Base-by-base conservation (phyloP, 2,888 invertebrate genomes). In the Lasioglossum pauxillum region DNA sequence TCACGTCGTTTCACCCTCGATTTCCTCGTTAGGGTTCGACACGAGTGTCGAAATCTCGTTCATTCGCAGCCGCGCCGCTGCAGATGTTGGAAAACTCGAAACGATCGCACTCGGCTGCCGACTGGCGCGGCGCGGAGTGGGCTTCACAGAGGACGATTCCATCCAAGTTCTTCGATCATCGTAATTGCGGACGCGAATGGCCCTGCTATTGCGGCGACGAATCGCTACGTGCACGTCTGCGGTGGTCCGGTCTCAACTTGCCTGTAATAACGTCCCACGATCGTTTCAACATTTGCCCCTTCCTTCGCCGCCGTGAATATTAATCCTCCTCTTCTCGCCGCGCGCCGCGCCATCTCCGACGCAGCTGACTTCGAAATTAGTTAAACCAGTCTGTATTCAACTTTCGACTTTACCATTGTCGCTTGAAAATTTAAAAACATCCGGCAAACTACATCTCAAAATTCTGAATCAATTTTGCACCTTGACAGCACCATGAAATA, bases 91-190 rank as follows among this genome's bases (percentile, higher is more conserved):
- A 89, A 89, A 89, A 88, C 88, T 90, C 80, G 84, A 85, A 85
- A 86, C 88, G 84, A 82, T 88, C 86, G 82, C 71, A n/a, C 82
- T 57, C 57, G 81, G 80, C 84, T 82, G 83, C 57, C 71, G 72
- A 78, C 85, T 78, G 83, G 81, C 31, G 31, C 31, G 31, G 31
- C 31, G 2, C 31, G 31, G 31, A 85, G 19, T 27, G 27, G 27
- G 16, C 14, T 31, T 14, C 31, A 2, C 31, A 27, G 16, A 64
- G 19, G 85, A 77, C 80, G 83, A n/a, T 84, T 79, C 77, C 88
- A 83, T 86, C 83, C 64, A 90, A 90, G 80, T 90, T 90, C 85
- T 87, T 83, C 90, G 91, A 90, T 88, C 91, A 83, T 85, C 82
- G 90, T 82, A 90, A 90, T 90, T 89, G 84, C 88, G 75, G 46